phyloP scores from a whole-genome alignment of 1,140 invertebrate genomes.

The Trissolcus basalis region DNA sequence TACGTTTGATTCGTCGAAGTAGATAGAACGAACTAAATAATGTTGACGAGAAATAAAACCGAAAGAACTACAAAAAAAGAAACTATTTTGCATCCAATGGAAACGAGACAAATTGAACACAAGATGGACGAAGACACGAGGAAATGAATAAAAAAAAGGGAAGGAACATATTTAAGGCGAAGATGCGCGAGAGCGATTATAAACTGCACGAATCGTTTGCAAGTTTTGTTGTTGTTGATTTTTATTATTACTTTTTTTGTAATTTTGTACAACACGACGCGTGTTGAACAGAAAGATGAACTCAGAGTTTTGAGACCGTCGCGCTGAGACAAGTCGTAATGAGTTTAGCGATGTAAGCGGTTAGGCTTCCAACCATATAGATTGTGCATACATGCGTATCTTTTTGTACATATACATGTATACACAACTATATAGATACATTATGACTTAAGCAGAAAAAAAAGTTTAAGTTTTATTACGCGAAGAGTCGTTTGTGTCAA shows the following conservation, averaged over 20 bases:
- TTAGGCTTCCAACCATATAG: slow-evolving; percentile 74
- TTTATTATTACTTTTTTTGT: slow-evolving; percentile 15
- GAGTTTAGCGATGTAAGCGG: slow-evolving; percentile 69
- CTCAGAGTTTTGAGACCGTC: slow-evolving; percentile 47
- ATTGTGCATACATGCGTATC: background rate
- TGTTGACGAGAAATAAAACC: slow-evolving; percentile 56
- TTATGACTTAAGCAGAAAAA: slow-evolving; percentile 63
- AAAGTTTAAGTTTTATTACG: slow-evolving; percentile 60
- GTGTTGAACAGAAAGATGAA: slow-evolving; percentile 29
- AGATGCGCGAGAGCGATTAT: slow-evolving; percentile 19
- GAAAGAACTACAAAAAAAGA: slow-evolving; percentile 18
- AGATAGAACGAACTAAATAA: slow-evolving; percentile 69
- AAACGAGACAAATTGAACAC: slow-evolving; percentile 14
- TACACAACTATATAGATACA: background rate
- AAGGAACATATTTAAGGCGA: slow-evolving; percentile 23
- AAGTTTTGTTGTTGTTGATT: slow-evolving; percentile 35
- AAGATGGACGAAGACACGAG: slow-evolving; percentile 8
- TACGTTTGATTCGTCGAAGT: slow-evolving; percentile 73
- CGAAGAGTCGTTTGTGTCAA: slow-evolving; percentile 47
- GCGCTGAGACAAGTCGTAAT: slow-evolving; percentile 55
- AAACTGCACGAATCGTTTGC: slow-evolving; percentile 31
- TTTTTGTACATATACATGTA: background rate
- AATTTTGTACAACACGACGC: slow-evolving; percentile 39
- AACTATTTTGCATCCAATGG: slow-evolving; percentile 75
- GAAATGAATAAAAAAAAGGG: slow-evolving; percentile 16